Conservation (phyloP, 1,140 invertebrate genomes). For the Aphelenchoides fujianensis region DNA sequence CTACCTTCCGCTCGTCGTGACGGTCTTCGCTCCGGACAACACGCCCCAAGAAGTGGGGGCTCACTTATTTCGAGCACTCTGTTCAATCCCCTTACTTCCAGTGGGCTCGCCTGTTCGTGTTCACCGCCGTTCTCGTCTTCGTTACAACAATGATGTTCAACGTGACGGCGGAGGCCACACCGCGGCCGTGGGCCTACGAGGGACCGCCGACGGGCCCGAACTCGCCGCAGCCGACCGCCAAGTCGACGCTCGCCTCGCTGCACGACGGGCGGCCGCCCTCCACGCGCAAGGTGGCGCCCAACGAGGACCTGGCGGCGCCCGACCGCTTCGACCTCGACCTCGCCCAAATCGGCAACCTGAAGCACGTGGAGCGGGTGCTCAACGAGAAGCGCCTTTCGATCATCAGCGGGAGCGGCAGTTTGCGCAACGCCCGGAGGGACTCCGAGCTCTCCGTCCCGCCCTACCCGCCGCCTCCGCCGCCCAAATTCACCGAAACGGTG, state of each 20-base stretch:
- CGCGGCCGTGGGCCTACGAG: conserved; percentile 18
- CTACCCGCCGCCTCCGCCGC: not conserved
- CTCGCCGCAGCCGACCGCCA: not conserved
- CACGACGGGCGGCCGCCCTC: too few relatives aligned
- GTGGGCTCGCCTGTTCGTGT: conserved; percentile 16
- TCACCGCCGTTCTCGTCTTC: not conserved
- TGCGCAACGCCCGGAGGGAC: not conserved
- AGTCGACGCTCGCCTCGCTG: too few relatives aligned
- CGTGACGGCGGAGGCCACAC: conserved; percentile 14
- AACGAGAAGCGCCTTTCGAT: not conserved
- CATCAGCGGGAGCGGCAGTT: not conserved
- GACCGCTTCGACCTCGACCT: not conserved
- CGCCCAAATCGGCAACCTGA: not conserved
- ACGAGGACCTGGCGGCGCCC: not conserved
- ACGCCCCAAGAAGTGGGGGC: conserved; percentile 15
- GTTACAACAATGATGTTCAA: conserved; percentile 25
- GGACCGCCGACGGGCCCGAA: not conserved
- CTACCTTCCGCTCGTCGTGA: not conserved
- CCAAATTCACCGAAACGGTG: not conserved
- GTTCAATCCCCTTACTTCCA: too few relatives aligned
- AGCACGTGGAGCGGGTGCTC: not conserved
- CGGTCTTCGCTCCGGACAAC: conserved; percentile 15
- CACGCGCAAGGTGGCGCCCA: not conserved
- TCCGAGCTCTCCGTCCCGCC: not conserved
- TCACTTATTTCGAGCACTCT: too few relatives aligned